phyloP scores from a whole-genome alignment of 1,140 invertebrate genomes.

The Drosophila tsacasi region DNA sequence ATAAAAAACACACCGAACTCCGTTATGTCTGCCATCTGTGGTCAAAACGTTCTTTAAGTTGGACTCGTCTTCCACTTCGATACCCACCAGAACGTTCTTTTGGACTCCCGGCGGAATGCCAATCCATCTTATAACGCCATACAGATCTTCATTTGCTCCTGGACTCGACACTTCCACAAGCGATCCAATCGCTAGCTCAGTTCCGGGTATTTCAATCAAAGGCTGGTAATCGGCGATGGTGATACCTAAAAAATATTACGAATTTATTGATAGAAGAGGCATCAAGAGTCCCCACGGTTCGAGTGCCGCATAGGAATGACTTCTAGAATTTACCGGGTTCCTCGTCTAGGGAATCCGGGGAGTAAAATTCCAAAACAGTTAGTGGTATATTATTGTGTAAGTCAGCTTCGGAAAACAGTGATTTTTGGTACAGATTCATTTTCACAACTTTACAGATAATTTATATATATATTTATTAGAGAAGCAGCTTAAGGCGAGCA shows the following conservation, averaged over 20 bases:
- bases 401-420: slow-evolving; percentile 30
- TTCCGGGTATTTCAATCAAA: slow-evolving; percentile 84
- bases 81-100: slow-evolving; percentile 86
- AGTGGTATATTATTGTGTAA: slow-evolving; percentile 73
- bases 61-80: slow-evolving; percentile 91
- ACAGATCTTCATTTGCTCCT: slow-evolving; percentile 85
- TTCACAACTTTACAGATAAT: background rate
- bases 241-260: slow-evolving; percentile 34
- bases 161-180: slow-evolving; percentile 89
- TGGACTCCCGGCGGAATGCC: slow-evolving; percentile 86
- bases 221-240: slow-evolving; percentile 40
- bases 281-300: background rate
- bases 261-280: slow-evolving; percentile 3
- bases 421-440: slow-evolving; percentile 39
- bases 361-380: slow-evolving; percentile 78
- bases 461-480: background rate
- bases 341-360: slow-evolving; percentile 5
- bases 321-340: slow-evolving; percentile 36
- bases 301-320: background rate
- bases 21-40: slow-evolving; percentile 92
- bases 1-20: slow-evolving; percentile 70
- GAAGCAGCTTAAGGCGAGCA: background rate
- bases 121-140: slow-evolving; percentile 96
- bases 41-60: slow-evolving; percentile 86
- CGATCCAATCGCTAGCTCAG: slow-evolving; percentile 89